phyloP scores from a whole-genome alignment of 2,888 invertebrate genomes.

The Chydorus sphaericus region DNA sequence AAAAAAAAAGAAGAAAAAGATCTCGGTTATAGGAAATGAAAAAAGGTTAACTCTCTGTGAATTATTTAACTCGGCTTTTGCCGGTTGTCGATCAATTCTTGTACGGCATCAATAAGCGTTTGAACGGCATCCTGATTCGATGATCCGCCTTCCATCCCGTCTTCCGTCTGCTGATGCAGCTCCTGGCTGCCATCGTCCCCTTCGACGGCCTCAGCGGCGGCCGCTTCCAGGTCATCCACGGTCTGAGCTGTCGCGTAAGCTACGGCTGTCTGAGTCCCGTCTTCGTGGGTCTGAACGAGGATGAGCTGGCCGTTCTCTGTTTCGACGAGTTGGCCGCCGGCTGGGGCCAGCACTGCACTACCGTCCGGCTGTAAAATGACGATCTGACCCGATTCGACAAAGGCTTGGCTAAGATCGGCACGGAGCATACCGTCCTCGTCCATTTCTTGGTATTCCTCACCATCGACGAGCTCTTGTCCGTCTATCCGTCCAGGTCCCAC shows the following conservation, averaged over 20 bases:
- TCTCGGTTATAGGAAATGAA: background rate
- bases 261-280: conserved; percentile 13
- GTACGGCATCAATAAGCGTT: conserved; percentile 19
- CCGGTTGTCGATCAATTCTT: conserved; percentile 15
- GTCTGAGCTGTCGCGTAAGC: conserved; percentile 10
- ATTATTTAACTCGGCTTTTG: conserved; percentile 10
- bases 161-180: conserved; percentile 3
- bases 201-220: conserved; percentile 17
- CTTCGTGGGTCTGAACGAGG: conserved; percentile 11
- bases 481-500: background rate
- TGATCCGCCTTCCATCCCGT: too few relatives aligned
- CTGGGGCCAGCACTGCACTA: conserved; percentile 12
- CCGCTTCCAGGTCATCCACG: conserved; percentile 18
- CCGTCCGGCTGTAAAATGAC: conserved; percentile 13
- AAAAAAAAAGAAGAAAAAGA: background rate
- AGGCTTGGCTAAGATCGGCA: conserved; percentile 9
- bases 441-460: background rate
- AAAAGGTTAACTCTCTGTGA: too few relatives aligned
- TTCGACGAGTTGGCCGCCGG: conserved; percentile 11
- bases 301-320: conserved; percentile 13
- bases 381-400: conserved; percentile 13
- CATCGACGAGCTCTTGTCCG: conserved; percentile 8
- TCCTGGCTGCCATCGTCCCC: too few relatives aligned
- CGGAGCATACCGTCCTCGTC: conserved; percentile 9
- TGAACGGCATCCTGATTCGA: conserved; percentile 17